Evolutionary conservation across 1,140 invertebrate genomes (phyloP).

Genomic region (Micrasema minimum): DNA sequence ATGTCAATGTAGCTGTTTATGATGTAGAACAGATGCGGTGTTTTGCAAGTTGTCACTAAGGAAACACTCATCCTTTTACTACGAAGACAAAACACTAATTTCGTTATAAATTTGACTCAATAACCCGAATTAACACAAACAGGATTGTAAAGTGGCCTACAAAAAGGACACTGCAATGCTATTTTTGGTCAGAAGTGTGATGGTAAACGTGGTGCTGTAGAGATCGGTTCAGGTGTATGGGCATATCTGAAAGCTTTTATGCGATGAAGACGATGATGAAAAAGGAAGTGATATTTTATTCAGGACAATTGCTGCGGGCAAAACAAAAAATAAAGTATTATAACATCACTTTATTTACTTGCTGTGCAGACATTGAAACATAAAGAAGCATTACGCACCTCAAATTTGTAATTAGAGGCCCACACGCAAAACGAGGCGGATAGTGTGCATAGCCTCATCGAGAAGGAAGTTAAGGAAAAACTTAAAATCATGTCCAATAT

Average conservation of each 20-base stretch:
- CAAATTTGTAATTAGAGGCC: conserved; percentile 58
- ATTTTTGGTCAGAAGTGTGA: conserved; percentile 63
- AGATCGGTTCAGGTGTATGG: conserved; percentile 60
- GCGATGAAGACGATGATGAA: conserved; percentile 52
- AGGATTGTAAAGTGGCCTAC: conserved; percentile 56
- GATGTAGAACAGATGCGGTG: conserved; percentile 58
- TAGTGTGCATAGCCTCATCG: conserved; percentile 58
- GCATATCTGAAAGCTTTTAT: conserved; percentile 54
- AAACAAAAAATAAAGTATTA: conserved; percentile 61
- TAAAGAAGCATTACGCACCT: conserved; percentile 59
- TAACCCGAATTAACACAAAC: conserved; percentile 65
- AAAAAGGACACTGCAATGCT: conserved; percentile 57
- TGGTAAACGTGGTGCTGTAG: conserved; percentile 59
- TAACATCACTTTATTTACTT: conserved; percentile 56
- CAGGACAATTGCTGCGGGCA: conserved; percentile 61
- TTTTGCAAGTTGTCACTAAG: conserved; percentile 55
- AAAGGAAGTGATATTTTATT: conserved; percentile 58
- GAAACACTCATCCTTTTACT: conserved; percentile 58
- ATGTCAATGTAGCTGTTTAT: conserved; percentile 54
- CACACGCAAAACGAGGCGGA: conserved; percentile 61
- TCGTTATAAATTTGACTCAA: background rate
- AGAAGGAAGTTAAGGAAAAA: conserved; percentile 56
- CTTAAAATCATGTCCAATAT: conserved; percentile 55
- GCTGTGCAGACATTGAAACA: conserved; percentile 53
- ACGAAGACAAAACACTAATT: conserved; percentile 61